These are phyloP conservation scores for Cheilosia soror DNA, from an alignment of 2,888 invertebrate genomes.

Conservation along the genomic window DNA sequence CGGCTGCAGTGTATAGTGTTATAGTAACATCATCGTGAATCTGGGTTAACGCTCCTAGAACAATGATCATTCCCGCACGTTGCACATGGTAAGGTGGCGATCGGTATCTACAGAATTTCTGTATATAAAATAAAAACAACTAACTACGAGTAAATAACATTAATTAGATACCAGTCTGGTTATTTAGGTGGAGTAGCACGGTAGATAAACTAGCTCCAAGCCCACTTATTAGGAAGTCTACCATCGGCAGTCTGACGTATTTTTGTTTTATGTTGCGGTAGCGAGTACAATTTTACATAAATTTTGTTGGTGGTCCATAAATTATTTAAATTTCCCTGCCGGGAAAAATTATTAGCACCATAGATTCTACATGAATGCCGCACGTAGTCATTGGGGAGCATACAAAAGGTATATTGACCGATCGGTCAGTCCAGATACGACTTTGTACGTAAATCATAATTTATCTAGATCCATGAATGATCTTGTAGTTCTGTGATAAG, in stretches of 20 bases:
- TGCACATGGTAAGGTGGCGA: conserved; percentile 26
- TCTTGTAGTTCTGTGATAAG: conserved; percentile 17
- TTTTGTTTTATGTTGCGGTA: conserved; percentile 6
- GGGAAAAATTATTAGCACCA: conserved; percentile 28
- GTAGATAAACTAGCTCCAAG: conserved; percentile 23
- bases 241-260: not conserved
- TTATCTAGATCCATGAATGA: conserved; percentile 31
- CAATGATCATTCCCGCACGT: conserved; percentile 52
- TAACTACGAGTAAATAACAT: conserved; percentile 6
- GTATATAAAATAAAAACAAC: conserved; percentile 24
- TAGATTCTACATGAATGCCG: not conserved
- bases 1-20: too few species aligned
- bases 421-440: conserved; percentile 15
- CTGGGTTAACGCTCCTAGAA: conserved; percentile 50
- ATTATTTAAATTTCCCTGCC: conserved; percentile 41
- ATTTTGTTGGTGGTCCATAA: conserved; percentile 42
- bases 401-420: conserved; percentile 38
- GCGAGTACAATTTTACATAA: conserved; percentile 24
- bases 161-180: conserved; percentile 43
- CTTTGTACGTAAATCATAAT: conserved; percentile 28
- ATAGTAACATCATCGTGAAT: not conserved
- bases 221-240: conserved; percentile 14
- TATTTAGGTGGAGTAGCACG: conserved; percentile 1
- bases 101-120: conserved; percentile 38
- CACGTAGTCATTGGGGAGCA: not conserved